These are phyloP conservation scores for Serrognathus titanus DNA, from an alignment of 2,888 invertebrate species.

Conservation along the genomic window DNA sequence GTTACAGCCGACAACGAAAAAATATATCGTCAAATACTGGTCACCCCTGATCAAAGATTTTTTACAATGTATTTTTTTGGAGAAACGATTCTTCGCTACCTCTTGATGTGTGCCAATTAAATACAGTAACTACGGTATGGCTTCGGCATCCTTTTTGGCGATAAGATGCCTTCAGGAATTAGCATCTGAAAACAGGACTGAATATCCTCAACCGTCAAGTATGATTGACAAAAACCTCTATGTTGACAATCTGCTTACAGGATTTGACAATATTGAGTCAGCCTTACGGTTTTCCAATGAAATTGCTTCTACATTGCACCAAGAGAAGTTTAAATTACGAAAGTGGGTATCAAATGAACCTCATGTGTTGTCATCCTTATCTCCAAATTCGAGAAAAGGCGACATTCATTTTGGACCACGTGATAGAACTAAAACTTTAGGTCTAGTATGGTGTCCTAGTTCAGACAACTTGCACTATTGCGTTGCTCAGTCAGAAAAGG, in stretches of 20 bases:
- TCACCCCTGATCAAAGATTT: slow-evolving; percentile 23
- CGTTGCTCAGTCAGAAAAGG: not conserved
- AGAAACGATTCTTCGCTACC: slow-evolving; percentile 14
- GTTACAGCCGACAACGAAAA: slow-evolving; percentile 31
- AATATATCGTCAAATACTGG: slow-evolving; percentile 33
- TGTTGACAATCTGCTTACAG: slow-evolving; percentile 24
- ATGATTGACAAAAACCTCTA: slow-evolving; percentile 19
- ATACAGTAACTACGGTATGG: slow-evolving; percentile 28
- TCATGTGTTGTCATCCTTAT: not conserved
- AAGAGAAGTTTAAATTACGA: slow-evolving; percentile 15
- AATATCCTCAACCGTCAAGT: slow-evolving; percentile 18
- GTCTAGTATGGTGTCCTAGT: not conserved
- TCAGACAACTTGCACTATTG: not conserved
- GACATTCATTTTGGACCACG: no score
- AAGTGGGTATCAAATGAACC: slow-evolving; percentile 19
- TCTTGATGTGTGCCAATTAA: slow-evolving; percentile 18
- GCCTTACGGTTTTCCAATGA: not conserved
- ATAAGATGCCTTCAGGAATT: slow-evolving; percentile 20
- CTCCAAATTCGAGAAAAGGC: no score
- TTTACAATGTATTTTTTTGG: slow-evolving; percentile 30
- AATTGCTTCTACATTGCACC: not conserved
- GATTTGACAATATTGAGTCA: not conserved
- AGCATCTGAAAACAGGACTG: slow-evolving; percentile 12
- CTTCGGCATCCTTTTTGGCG: slow-evolving; percentile 25
- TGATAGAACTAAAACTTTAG: not conserved